Evolutionary conservation across 2,797 vertebrate species (phyloP).

Genomic region (Carapus acus): DNA sequence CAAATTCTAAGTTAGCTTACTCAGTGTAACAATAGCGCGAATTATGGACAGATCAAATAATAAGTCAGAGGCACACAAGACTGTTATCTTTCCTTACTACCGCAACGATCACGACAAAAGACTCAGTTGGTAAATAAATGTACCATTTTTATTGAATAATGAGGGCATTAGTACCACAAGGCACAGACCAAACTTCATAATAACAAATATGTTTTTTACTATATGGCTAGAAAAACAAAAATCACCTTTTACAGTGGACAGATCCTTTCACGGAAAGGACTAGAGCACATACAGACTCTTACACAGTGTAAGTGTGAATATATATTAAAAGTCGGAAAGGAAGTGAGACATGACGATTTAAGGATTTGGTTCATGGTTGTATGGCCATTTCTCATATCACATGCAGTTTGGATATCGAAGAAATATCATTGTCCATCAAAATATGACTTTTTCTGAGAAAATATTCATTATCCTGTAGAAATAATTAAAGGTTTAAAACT

Average conservation of each 20-base stretch:
- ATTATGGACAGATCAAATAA: no score
- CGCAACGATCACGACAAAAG: slow-evolving; percentile 8
- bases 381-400: slow-evolving; percentile 65
- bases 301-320: slow-evolving; percentile 49
- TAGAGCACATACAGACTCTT: slow-evolving; percentile 60
- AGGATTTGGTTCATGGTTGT: slow-evolving; percentile 55
- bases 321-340: slow-evolving; percentile 37
- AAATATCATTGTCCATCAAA: slow-evolving; percentile 47
- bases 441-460: slow-evolving; percentile 37
- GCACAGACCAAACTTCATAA: slow-evolving; percentile 78
- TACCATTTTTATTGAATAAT: slow-evolving; percentile 86
- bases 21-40: no score
- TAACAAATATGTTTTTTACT: slow-evolving; percentile 66
- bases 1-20: no score
- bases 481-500: slow-evolving; percentile 34
- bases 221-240: slow-evolving; percentile 54
- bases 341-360: slow-evolving; percentile 35
- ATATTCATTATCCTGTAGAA: slow-evolving; percentile 44
- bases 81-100: no score
- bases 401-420: slow-evolving; percentile 44
- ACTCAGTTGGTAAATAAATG: slow-evolving; percentile 71
- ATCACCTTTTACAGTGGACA: slow-evolving; percentile 54
- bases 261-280: slow-evolving; percentile 98
- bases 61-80: no score
- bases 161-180: slow-evolving; percentile 80